Evolutionary conservation across 2,888 invertebrate species (phyloP), one percentile per base, ranked within the genome.

Genomic region (Pardosa pseudoannulata): DNA sequence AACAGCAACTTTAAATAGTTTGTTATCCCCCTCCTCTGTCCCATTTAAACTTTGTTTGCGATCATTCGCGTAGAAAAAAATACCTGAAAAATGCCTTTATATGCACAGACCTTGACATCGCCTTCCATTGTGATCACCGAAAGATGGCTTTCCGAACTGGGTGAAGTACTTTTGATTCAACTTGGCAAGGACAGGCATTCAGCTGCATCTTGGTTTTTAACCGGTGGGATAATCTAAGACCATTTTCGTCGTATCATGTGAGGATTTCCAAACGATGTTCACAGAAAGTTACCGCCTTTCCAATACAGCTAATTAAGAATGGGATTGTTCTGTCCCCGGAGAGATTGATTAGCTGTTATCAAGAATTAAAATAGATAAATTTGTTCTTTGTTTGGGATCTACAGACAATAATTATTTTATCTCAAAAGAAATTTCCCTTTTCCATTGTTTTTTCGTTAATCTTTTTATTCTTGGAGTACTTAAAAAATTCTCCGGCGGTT

Each of bases 41-140:
- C 83, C 28, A 68, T 65, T 72, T 73, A 62, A 67, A 78, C 76
- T 85, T 85, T 83, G 75, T 82, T 82, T 68, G 41, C 65, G 67
- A 65, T 50, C 83, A 72, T 67, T 78, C 73, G 71, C 23, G 68
- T 72, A 83, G 67, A 76, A 72, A 85, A 72, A n/a, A 19, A 36
- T 29, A 31, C 28, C 23, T 23, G 39, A 74, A 64, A 82, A 82
- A 56, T 75, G n/a, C 31, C 16, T 7, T 19, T 46, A 23, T 32
- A 19, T 62, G 81, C 23, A 28, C 28, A 78, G 39, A 85, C 83
- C 83, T 85, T 85, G 83, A 85, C 83, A 85, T 85, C 83, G 83
- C 83, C 83, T 85, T 67, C 67, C 41, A 85, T 85, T 85, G 83
- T 85, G 50, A n/a, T 16, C 29, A 6, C 29, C n/a, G 62, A 76